Evolutionary conservation across 2,113 vertebrate species (phyloP).

Genomic region (Lampris megalopsis): DNA sequence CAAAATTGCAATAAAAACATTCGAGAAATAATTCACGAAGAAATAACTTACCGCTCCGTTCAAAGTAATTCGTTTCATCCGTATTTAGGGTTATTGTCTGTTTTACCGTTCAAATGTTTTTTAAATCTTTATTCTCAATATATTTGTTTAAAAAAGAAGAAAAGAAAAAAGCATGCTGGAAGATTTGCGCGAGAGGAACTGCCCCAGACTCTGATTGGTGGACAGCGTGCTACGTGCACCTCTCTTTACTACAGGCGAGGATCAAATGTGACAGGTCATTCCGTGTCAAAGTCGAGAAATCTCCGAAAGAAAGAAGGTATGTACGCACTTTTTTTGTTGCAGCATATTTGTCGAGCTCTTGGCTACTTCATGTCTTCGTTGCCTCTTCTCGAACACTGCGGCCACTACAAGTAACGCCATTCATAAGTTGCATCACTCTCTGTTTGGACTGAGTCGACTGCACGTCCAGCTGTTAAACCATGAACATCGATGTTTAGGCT

Average conservation of each 20-base stretch:
- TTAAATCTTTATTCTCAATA: too few relatives aligned
- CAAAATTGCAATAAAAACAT: too few relatives aligned
- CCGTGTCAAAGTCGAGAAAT: fast-evolving
- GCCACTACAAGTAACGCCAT: constrained; percentile 5
- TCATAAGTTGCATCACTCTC: constrained; percentile 66
- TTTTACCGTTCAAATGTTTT: too few relatives aligned
- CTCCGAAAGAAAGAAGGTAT: constrained; percentile 44
- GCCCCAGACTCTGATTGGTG: constrained; percentile 73
- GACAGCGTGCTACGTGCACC: constrained; percentile 74
- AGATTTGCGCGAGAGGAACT: constrained; percentile 38
- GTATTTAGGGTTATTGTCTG: too few relatives aligned
- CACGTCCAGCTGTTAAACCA: not conserved
- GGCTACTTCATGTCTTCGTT: not conserved
- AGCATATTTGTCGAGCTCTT: not conserved
- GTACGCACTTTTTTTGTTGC: not conserved
- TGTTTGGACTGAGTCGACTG: constrained; percentile 11
- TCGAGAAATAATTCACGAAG: too few relatives aligned
- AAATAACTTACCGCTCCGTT: too few relatives aligned
- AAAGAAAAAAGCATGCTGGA: too few relatives aligned
- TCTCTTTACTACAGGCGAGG: constrained; percentile 16
- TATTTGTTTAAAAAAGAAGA: too few relatives aligned
- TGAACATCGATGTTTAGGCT: too few relatives aligned
- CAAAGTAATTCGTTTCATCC: too few relatives aligned
- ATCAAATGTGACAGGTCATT: constrained; percentile 30
- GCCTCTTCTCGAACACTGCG: not conserved